Evolutionary conservation across 2,797 vertebrate species (phyloP).

Genomic region (Squalus acanthias): DNA sequence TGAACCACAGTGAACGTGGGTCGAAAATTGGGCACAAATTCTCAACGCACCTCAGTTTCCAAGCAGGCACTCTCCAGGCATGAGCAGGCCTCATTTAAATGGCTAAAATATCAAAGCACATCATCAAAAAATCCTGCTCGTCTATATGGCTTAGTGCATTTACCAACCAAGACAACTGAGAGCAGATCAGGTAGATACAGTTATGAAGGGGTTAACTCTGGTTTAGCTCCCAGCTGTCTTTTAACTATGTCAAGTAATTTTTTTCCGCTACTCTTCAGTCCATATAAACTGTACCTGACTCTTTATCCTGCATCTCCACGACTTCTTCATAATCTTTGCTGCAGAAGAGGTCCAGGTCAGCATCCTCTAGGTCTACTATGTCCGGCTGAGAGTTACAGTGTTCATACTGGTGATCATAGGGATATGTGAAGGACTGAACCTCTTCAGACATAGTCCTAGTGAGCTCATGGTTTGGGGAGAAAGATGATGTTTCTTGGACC

Average conservation of each 20-base stretch:
- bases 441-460: conserved; percentile 15
- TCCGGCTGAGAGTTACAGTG: conserved; percentile 23
- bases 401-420: conserved; percentile 18
- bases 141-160: neutral
- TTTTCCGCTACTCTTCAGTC: neutral
- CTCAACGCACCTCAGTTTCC: neutral
- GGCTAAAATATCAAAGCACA: neutral
- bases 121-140: neutral
- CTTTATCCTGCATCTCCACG: conserved; percentile 10
- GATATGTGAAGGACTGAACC: neutral
- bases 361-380: conserved; percentile 20
- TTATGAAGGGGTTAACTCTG: neutral
- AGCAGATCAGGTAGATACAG: neutral
- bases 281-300: conserved; percentile 7
- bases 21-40: neutral
- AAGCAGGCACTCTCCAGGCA: neutral
- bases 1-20: neutral
- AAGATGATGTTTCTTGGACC: conserved; percentile 8
- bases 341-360: conserved; percentile 29
- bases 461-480: conserved; percentile 23
- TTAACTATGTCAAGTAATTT: neutral
- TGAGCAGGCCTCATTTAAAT: neutral
- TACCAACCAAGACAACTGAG: neutral
- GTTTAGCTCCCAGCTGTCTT: neutral
- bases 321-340: conserved; percentile 31